Evolutionary conservation across 2,113 vertebrate species (phyloP), one percentile per base, ranked within the genome.

Genomic region (Pygoscelis antarcticus): DNA sequence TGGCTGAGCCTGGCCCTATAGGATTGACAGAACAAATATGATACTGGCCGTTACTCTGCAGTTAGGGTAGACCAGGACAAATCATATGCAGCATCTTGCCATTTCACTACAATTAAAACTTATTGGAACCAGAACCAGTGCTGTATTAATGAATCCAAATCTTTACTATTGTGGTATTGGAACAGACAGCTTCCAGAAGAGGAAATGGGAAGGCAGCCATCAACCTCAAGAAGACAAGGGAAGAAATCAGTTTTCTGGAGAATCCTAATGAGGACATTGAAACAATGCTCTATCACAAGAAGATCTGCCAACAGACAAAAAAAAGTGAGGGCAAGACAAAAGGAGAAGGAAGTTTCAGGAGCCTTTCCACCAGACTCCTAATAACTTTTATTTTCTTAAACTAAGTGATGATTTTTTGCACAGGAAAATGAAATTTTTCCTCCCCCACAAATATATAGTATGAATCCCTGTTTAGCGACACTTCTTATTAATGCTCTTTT

Each of bases 131-230:
- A 89, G 42, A 81, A 95, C 19, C 13, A 9, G 38, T 12, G 26
- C 22, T 47, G 16, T 32, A 82, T 80, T 87, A 91, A 89, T 6
- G 38, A 89, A 87, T 91, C 38, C 77, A 93, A 66, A 89, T 65
- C 89, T 94, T 94, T 80, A 66, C 62, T 93, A 12, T 61, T 80
- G 89, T 83, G 83, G 81, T 97, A 91, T 94, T 93, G 96, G 89
- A 97, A 83, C 78, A 87, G 78, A 60, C 46, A 74, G 11, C 36
- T 87, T 96, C 96, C 91, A 94, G 78, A 91, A 89, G 87, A 95
- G 87, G 81, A 97, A 97, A 79, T 52, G 75, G 93, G 95, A 96
- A 96, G 70, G 51, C 83, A 94, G 95, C 91, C 91, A 97, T n/a
- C 74, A 79, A 82, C 91, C 74, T 95, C 89, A 84, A 65, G 65